phyloP scores from a whole-genome alignment of 2,888 invertebrate species.

The Dugesia japonica region DNA sequence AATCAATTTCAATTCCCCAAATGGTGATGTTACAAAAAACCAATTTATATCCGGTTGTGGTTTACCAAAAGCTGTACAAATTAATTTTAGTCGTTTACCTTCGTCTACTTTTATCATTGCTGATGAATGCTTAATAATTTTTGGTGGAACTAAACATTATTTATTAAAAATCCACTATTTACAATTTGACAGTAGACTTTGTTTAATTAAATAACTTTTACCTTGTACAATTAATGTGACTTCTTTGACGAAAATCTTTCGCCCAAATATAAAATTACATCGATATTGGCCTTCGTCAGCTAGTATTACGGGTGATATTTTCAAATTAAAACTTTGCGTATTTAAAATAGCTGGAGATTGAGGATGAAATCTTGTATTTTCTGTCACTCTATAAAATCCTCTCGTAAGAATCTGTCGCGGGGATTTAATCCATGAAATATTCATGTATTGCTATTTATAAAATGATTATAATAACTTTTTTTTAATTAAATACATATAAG shows the following conservation, averaged over 20 bases:
- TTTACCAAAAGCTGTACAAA: neutral
- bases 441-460: constrained; percentile 20
- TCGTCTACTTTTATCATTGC: neutral
- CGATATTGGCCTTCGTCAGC: neutral
- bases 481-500: no score
- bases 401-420: neutral
- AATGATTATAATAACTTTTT: no score
- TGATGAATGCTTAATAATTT: neutral
- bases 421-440: constrained; percentile 7
- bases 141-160: neutral
- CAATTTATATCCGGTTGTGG: neutral
- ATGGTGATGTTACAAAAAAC: neutral
- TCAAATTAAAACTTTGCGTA: neutral
- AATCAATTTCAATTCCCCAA: neutral
- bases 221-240: neutral
- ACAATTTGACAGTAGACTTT: no score
- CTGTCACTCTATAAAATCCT: neutral
- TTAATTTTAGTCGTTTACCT: neutral
- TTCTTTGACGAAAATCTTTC: neutral
- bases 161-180: neutral
- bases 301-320: neutral
- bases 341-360: neutral
- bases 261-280: neutral
- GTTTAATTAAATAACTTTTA: neutral
- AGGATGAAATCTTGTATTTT: neutral